Percentiles rank a stretch among this genome's conserved stretches.
These are phyloP conservation scores for Anhinga rufa DNA, from an alignment of 2,113 vertebrate species.

Conservation along the genomic window DNA sequence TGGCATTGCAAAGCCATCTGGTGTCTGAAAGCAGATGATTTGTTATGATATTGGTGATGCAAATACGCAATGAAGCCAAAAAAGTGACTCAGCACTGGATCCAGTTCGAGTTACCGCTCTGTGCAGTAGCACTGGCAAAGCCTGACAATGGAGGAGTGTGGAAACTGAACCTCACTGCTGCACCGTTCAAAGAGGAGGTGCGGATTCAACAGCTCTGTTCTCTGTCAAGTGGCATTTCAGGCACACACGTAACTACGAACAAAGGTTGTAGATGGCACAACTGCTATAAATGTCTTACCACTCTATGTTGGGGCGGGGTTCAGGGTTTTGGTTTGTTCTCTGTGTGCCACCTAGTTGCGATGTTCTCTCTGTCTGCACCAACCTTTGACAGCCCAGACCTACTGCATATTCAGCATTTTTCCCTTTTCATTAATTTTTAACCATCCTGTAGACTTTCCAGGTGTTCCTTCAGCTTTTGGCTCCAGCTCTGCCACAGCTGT, in stretches of 20 bases:
- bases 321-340: background rate
- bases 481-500: background rate
- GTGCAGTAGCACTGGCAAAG: background rate
- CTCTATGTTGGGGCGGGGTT: background rate
- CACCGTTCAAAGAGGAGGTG: background rate
- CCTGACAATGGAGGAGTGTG: rapidly evolving
- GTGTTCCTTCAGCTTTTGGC: background rate
- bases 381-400: background rate
- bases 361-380: background rate
- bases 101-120: background rate
- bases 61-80: background rate
- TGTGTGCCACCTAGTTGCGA: background rate
- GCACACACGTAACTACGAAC: rapidly evolving
- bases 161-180: background rate
- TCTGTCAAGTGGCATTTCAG: background rate
- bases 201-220: rapidly evolving
- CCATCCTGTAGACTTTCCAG: background rate
- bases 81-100: background rate
- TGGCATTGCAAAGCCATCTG: background rate
- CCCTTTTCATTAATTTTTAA: background rate
- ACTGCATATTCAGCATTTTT: background rate
- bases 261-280: background rate
- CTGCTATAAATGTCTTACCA: background rate
- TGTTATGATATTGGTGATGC: background rate
- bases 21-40: background rate